Evolutionary conservation across 2,113 vertebrate genomes (phyloP).

Genomic region (Oryctolagus cuniculus): DNA sequence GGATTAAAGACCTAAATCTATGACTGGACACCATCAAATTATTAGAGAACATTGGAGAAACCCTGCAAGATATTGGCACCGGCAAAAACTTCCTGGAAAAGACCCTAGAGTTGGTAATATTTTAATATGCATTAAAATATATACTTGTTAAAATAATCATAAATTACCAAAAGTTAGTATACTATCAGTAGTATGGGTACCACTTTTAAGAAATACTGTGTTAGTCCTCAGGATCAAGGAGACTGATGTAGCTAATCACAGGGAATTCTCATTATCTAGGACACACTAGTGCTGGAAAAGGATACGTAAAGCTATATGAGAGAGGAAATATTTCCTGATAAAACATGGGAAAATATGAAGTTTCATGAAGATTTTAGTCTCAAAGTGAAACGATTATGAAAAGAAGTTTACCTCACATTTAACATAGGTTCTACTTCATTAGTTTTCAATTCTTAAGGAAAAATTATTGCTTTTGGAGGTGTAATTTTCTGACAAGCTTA

Average conservation of each 20-base stretch:
- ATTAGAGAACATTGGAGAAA: too few species aligned
- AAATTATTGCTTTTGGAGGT: background rate
- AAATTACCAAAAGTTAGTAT: background rate
- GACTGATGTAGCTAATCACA: background rate
- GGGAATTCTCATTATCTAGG: background rate
- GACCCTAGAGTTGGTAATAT: too few species aligned
- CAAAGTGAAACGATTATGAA: slow-evolving; percentile 36
- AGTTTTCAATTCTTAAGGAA: slow-evolving; percentile 45
- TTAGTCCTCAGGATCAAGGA: slow-evolving; percentile 7
- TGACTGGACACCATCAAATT: too few species aligned
- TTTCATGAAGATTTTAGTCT: slow-evolving; percentile 34
- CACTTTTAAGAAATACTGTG: background rate
- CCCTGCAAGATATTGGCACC: too few species aligned
- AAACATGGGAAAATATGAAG: slow-evolving; percentile 2
- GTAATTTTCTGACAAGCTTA: slow-evolving; percentile 28
- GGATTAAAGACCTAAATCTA: too few species aligned
- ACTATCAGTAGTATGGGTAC: background rate
- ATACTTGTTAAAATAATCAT: background rate
- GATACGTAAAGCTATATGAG: background rate
- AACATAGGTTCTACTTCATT: background rate
- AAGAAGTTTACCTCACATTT: slow-evolving; percentile 27
- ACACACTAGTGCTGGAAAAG: background rate
- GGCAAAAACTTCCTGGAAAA: too few species aligned
- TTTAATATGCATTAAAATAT: background rate
- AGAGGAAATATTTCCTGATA: background rate